These are phyloP conservation scores for Hololepta plana DNA, from an alignment of 2,888 invertebrate species.

Conservation along the genomic window DNA sequence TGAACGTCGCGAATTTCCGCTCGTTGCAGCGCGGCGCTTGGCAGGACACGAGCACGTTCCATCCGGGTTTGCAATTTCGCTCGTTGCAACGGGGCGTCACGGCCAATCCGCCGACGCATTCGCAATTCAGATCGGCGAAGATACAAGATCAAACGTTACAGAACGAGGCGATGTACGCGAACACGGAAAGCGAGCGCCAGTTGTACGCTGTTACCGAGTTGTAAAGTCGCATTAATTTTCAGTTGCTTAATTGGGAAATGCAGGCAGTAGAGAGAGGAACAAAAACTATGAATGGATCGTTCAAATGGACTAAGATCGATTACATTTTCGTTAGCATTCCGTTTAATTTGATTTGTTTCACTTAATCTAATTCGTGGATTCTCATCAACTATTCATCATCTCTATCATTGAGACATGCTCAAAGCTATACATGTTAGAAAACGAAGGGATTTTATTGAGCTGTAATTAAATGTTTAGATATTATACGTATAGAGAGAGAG, in stretches of 20 bases:
- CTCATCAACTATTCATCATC: too few relatives aligned
- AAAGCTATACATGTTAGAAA: too few relatives aligned
- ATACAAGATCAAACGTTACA: constrained; percentile 25
- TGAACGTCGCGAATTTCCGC: constrained; percentile 33
- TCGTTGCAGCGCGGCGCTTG: constrained; percentile 29
- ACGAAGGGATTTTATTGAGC: too few relatives aligned
- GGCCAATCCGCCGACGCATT: constrained; percentile 15
- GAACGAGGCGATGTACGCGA: constrained; percentile 24
- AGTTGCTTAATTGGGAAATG: constrained; percentile 25
- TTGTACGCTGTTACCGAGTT: constrained; percentile 60
- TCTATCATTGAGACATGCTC: too few relatives aligned
- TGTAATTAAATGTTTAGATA: too few relatives aligned
- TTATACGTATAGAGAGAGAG: too few relatives aligned
- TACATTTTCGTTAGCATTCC: too few relatives aligned
- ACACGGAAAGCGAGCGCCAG: constrained; percentile 29
- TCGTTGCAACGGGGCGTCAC: constrained; percentile 30
- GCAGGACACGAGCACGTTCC: constrained; percentile 20
- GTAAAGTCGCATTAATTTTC: constrained; percentile 29
- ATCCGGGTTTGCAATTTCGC: constrained; percentile 18
- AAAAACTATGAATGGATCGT: too few relatives aligned
- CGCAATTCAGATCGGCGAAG: constrained; percentile 24
- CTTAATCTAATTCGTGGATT: too few relatives aligned
- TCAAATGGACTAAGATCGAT: too few relatives aligned
- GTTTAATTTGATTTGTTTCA: too few relatives aligned
- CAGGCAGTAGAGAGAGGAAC: too few relatives aligned